Evolutionary conservation across 2,797 vertebrate genomes (phyloP).

Genomic region (Cuniculus paca): DNA sequence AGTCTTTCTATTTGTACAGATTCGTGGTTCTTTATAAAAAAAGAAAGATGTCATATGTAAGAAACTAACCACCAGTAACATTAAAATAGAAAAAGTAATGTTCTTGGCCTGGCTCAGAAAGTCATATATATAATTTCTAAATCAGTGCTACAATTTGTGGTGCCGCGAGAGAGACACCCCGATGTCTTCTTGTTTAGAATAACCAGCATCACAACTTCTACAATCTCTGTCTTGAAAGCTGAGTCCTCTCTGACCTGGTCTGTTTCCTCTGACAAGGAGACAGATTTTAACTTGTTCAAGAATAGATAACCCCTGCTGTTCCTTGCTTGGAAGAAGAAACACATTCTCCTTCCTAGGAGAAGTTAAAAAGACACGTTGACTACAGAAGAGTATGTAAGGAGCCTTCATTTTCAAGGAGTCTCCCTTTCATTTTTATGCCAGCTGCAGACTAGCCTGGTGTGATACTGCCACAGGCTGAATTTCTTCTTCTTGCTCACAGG

Average conservation of each 20-base stretch:
- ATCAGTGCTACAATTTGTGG: slow-evolving; percentile 28
- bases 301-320: slow-evolving; percentile 65
- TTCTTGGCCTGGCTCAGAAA: slow-evolving; percentile 29
- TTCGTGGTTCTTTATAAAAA: neutral
- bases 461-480: neutral
- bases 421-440: neutral
- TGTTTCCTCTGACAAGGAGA: slow-evolving; percentile 63
- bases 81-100: slow-evolving; percentile 31
- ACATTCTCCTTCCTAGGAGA: neutral
- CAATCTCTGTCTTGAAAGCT: neutral
- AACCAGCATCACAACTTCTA: slow-evolving; percentile 17
- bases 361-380: neutral
- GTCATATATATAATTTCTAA: slow-evolving; percentile 48
- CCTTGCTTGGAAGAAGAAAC: slow-evolving; percentile 12
- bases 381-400: neutral
- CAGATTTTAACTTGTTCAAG: slow-evolving; percentile 56
- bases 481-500: neutral
- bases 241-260: slow-evolving; percentile 13
- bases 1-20: slow-evolving; percentile 34
- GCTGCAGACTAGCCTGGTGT: neutral
- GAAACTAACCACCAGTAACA: slow-evolving; percentile 13
- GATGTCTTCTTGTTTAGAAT: neutral
- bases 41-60: neutral
- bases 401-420: neutral
- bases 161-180: neutral